These are phyloP conservation scores for Lophius americanus DNA, from an alignment of 2,797 vertebrate genomes.

Conservation along the genomic window DNA sequence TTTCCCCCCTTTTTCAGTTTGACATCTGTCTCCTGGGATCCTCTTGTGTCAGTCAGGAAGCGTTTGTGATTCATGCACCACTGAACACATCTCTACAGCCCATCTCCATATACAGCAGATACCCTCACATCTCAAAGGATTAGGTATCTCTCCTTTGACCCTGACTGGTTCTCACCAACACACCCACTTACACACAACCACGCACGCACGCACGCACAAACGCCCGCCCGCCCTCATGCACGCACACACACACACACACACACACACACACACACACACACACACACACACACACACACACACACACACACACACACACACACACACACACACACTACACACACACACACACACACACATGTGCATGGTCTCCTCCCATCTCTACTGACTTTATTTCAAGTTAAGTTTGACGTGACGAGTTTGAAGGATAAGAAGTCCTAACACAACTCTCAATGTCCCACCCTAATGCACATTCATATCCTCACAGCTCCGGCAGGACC, in stretches of 20 bases:
- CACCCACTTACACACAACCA: slow-evolving; percentile 6
- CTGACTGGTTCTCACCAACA: slow-evolving; percentile 23
- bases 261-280: slow-evolving; percentile 25
- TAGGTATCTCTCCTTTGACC: slow-evolving; percentile 80
- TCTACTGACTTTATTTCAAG: slow-evolving; percentile 68
- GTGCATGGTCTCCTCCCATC: slow-evolving; percentile 12
- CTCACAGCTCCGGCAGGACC: slow-evolving; percentile 79
- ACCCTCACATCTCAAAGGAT: slow-evolving; percentile 81
- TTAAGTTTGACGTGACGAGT: slow-evolving; percentile 79
- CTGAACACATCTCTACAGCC: slow-evolving; percentile 79
- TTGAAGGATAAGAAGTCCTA: slow-evolving; percentile 79
- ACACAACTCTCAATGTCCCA: slow-evolving; percentile 60
- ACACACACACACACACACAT: slow-evolving; percentile 30
- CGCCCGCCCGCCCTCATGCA: no score
- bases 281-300: slow-evolving; percentile 28
- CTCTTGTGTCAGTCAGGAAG: slow-evolving; percentile 76
- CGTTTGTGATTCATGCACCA: slow-evolving; percentile 78
- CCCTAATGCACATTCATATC: slow-evolving; percentile 63
- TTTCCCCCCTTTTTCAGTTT: slow-evolving; percentile 39
- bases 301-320: slow-evolving; percentile 26
- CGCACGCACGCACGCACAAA: slow-evolving; percentile 28
- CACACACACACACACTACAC: slow-evolving; percentile 24
- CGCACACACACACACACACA: slow-evolving; percentile 17
- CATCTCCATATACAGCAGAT: slow-evolving; percentile 78
- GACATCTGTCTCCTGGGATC: slow-evolving; percentile 69